A percentile compares a stretch with the other conserved stretches of the same genome.
phyloP scores from a whole-genome alignment of 2,888 invertebrate genomes.

The Philereme vetulata region DNA sequence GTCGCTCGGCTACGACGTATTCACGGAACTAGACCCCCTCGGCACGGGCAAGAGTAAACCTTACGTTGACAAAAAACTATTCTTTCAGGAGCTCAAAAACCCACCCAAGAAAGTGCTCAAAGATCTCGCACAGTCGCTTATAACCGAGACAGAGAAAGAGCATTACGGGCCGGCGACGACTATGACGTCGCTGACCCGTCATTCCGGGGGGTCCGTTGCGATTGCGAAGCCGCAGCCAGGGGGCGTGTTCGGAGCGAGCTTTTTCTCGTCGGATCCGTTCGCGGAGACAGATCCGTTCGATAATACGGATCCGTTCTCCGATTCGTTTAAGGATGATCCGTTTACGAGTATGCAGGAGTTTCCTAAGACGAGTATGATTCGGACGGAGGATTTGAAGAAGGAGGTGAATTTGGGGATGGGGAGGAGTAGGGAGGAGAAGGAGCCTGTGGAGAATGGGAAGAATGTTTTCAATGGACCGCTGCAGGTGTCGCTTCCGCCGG shows the following conservation, averaged over 20 bases:
- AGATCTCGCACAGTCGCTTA: constrained; percentile 86
- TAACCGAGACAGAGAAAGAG: constrained; percentile 65
- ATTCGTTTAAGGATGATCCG: constrained; percentile 85
- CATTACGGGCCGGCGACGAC: constrained; percentile 73
- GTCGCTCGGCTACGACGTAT: constrained; percentile 89
- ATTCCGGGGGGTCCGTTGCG: constrained; percentile 78
- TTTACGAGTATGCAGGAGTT: constrained; percentile 79
- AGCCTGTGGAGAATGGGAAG: constrained; percentile 53
- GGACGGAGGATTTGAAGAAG: constrained; percentile 52
- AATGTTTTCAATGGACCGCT: constrained; percentile 86
- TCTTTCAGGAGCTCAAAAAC: constrained; percentile 97
- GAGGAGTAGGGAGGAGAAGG: constrained; percentile 50
- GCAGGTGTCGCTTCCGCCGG: constrained; percentile 88
- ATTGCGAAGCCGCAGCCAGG: constrained; percentile 62
- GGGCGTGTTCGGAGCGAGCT: constrained; percentile 56
- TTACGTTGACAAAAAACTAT: constrained; percentile 97
- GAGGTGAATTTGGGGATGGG: constrained; percentile 45
- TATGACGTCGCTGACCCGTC: constrained; percentile 75
- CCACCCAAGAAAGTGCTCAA: constrained; percentile 96
- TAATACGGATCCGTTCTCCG: constrained; percentile 86
- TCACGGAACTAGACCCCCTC: constrained; percentile 96
- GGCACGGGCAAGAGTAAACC: constrained; percentile 96
- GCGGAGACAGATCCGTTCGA: constrained; percentile 90
- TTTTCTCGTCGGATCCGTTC: constrained; percentile 85
- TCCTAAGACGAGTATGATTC: constrained; percentile 56